Conservation (phyloP, 2,888 invertebrate genomes). For the Leptopterna dolabrata region DNA sequence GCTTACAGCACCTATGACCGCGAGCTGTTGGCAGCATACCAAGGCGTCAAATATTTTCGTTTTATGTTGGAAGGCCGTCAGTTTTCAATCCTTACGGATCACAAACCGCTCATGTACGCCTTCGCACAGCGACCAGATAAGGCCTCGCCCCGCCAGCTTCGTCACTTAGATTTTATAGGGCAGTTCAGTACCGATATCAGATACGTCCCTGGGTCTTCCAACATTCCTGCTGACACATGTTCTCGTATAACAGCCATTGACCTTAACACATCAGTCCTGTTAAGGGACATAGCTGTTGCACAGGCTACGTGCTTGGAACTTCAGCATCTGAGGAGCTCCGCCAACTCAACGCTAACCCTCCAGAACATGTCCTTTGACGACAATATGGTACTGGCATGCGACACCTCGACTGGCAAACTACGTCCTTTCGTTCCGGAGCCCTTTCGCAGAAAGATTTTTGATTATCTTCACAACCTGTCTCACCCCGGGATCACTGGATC, state of each 20-base stretch:
- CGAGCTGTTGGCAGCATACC: slow-evolving; percentile 57
- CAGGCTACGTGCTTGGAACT: not conserved
- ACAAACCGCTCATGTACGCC: slow-evolving; percentile 47
- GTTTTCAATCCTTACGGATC: slow-evolving; percentile 52
- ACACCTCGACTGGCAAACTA: not conserved
- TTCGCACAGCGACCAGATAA: slow-evolving; percentile 42
- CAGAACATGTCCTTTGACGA: not conserved
- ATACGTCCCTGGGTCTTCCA: slow-evolving; percentile 21
- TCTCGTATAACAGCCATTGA: slow-evolving; percentile 1
- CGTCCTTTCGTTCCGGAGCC: not conserved
- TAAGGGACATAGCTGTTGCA: not conserved
- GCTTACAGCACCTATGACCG: slow-evolving; percentile 56
- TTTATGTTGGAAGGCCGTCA: slow-evolving; percentile 58
- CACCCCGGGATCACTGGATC: slow-evolving; percentile 15
- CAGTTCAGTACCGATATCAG: slow-evolving; percentile 51
- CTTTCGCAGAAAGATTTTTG: not conserved
- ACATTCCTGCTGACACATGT: slow-evolving; percentile 28
- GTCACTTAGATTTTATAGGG: slow-evolving; percentile 52
- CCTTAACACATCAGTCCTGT: not conserved
- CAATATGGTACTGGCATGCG: not conserved
- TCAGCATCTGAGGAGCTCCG: not conserved
- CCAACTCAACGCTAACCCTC: not conserved
- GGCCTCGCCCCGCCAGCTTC: slow-evolving; percentile 48
- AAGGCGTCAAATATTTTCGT: slow-evolving; percentile 52
- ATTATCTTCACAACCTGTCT: slow-evolving; percentile 8